phyloP scores from a whole-genome alignment of 2,888 invertebrate species.

The Panopea generosa region DNA sequence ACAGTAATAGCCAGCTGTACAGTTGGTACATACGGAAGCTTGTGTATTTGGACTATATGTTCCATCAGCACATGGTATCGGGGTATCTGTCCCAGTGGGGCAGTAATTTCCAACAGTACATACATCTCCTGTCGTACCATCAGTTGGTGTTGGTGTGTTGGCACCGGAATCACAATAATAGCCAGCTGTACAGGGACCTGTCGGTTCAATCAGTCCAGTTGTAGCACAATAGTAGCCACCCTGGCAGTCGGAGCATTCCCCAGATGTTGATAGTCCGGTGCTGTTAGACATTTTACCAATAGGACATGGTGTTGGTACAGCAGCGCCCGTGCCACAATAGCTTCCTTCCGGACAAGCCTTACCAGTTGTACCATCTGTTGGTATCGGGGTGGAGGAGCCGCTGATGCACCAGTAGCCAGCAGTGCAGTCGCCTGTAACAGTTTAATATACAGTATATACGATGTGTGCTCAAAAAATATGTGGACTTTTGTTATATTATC shows the following conservation, averaged over 20 bases:
- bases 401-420: constrained; percentile 80
- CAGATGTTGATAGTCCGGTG: constrained; percentile 69
- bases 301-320: constrained; percentile 74
- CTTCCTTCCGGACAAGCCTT: constrained; percentile 78
- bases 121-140: constrained; percentile 78
- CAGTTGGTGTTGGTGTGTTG: constrained; percentile 75
- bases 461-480: no score
- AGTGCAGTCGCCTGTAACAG: constrained; percentile 70
- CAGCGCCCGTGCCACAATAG: constrained; percentile 77
- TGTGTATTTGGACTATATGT: constrained; percentile 68
- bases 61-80: constrained; percentile 74
- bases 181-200: constrained; percentile 77
- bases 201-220: constrained; percentile 76
- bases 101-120: constrained; percentile 83
- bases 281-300: constrained; percentile 78
- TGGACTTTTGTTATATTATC: no score
- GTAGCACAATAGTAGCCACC: constrained; percentile 79
- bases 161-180: constrained; percentile 80
- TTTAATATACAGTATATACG: not conserved
- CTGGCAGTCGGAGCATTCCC: constrained; percentile 66
- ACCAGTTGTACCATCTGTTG: constrained; percentile 80
- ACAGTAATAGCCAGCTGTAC: constrained; percentile 80
- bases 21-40: constrained; percentile 76
- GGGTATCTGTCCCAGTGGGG: constrained; percentile 76
- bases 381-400: constrained; percentile 77